Base-by-base conservation (phyloP, 1,140 invertebrate genomes). In the Helicoverpa armigera region DNA sequence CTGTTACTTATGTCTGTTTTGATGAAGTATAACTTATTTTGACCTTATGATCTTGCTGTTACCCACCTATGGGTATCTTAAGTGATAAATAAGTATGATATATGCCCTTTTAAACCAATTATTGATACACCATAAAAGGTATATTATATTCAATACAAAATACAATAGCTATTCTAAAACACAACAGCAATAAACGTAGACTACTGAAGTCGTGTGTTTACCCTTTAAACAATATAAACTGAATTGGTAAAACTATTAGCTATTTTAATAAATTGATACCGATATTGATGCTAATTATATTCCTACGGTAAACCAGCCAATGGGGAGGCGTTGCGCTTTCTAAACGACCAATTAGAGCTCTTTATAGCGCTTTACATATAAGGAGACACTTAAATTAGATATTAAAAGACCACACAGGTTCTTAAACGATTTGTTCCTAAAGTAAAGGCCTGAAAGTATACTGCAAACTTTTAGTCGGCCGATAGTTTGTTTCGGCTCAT, bases 301-400 rank as follows among this genome's bases (percentile, higher is more conserved):
- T 67, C n/a, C n/a, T 14, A 31, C 14, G 43, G 10, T 16, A 67
- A 48, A 67, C 7, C 48, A 48, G 63, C 35, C 63, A 67, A 67
- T 67, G n/a, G 35, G 63, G 48, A 48, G 63, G 63, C 35, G 63
- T 48, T 35, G n/a, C 14, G 60, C 35, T 58, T 23, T 43, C 63
- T 48, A 67, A 67, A 16, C 63, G 35, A 67, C 63, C 63, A 67
- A 67, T 67, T 67, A 67, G 63, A 48, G 16, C n/a, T 16, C 3
- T 48, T 65, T 65, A 65, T 65, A 16, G 31, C 35, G n/a, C 14
- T 65, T 43, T 65, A 65, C 63, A 48, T 65, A 65, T 65, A 65
- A 16, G 63, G 35, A 1, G 63, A 65, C 63, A n/a, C 35, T 65
- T 16, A 67, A 67, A 67, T 67, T 67, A 31, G 2, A 67, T 67